Conservation (phyloP, 1,140 invertebrate species). For the Glossosoma conforme region DNA sequence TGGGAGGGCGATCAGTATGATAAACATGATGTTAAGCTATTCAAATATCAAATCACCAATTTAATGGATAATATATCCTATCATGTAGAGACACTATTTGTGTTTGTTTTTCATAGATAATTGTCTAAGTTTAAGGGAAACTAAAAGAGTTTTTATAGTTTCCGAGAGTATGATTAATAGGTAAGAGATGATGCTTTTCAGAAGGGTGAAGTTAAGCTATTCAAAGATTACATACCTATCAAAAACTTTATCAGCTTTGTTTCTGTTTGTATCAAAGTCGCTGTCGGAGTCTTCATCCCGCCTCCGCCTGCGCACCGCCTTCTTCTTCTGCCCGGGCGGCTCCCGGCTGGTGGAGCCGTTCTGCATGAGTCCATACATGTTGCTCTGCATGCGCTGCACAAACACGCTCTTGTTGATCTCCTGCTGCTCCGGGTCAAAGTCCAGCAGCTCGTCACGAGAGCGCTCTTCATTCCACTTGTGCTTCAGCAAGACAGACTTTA, state of each 20-base stretch:
- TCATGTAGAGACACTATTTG: too few relatives aligned
- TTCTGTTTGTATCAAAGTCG: conserved; percentile 17
- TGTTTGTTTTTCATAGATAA: too few relatives aligned
- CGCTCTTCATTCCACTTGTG: conserved; percentile 47
- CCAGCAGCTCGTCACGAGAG: conserved; percentile 43
- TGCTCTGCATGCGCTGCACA: conserved; percentile 6
- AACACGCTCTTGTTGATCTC: conserved; percentile 31
- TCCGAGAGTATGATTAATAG: too few relatives aligned
- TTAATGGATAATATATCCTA: too few relatives aligned
- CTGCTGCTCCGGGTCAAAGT: conserved; percentile 43
- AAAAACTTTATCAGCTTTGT: conserved; percentile 25
- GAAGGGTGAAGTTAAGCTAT: too few relatives aligned
- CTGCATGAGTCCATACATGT: conserved; percentile 6
- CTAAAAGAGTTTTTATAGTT: too few relatives aligned
- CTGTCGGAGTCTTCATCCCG: conserved; percentile 21
- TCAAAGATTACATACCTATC: conserved; percentile 29
- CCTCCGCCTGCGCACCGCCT: conserved; percentile 7
- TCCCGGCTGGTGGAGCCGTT: neutral
- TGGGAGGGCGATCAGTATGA: too few relatives aligned
- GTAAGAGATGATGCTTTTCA: too few relatives aligned
- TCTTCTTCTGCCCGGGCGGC: conserved; percentile 5
- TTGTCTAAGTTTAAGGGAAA: too few relatives aligned
- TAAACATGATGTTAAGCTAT: too few relatives aligned
- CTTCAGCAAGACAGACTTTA: conserved; percentile 43
- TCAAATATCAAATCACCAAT: too few relatives aligned